Evolutionary conservation across 2,888 invertebrate species (phyloP).

Genomic region (Sisyra terminalis): DNA sequence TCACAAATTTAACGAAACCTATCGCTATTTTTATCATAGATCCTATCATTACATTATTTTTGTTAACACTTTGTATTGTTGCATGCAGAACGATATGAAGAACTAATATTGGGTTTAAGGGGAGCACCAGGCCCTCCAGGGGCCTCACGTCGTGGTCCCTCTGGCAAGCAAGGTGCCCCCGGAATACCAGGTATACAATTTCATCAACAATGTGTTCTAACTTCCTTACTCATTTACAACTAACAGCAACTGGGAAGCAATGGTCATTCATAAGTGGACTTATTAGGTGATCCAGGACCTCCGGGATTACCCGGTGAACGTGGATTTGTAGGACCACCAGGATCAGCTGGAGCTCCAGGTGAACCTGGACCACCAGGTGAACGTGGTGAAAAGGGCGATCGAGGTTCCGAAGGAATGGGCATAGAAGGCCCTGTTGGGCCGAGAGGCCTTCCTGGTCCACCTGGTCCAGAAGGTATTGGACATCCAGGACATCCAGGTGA

Average conservation of each 20-base stretch:
- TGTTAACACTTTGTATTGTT: constrained; percentile 11
- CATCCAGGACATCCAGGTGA: constrained; percentile 56
- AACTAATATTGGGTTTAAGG: constrained; percentile 37
- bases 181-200: constrained; percentile 36
- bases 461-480: constrained; percentile 48
- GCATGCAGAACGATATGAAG: constrained; percentile 36
- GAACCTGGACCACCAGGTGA: constrained; percentile 42
- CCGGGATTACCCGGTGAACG: constrained; percentile 45
- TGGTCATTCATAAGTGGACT: neutral
- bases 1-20: no score
- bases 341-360: constrained; percentile 41
- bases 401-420: constrained; percentile 53
- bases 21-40: neutral
- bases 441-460: constrained; percentile 49
- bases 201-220: neutral
- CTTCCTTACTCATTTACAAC: neutral
- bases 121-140: constrained; percentile 56
- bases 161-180: constrained; percentile 33
- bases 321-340: constrained; percentile 47
- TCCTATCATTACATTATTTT: neutral
- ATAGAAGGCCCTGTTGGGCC: constrained; percentile 57
- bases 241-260: no score
- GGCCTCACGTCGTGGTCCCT: constrained; percentile 30
- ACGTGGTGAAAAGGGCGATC: constrained; percentile 57
- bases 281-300: constrained; percentile 46